Percentiles rank a stretch among this genome's conserved stretches.
These are phyloP conservation scores for Cichlasoma orientale DNA, from an alignment of 2,797 vertebrate species.

Conservation along the genomic window DNA sequence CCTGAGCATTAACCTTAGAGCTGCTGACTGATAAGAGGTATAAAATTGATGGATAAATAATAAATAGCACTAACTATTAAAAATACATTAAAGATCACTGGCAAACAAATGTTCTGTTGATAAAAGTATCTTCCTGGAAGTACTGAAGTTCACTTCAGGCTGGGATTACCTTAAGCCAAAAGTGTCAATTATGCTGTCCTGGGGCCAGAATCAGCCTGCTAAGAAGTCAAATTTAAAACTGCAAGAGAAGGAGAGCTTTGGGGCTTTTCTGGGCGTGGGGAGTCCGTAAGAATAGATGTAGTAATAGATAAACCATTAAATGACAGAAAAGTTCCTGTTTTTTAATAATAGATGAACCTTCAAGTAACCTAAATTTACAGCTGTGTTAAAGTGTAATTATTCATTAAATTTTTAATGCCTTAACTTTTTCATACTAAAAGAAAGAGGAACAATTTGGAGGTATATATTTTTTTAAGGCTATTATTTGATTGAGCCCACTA, in stretches of 20 bases:
- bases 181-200: too few species aligned
- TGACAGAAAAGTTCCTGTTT: background rate
- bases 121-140: too few species aligned
- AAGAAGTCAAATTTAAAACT: too few species aligned
- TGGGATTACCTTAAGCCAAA: too few species aligned
- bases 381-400: too few species aligned
- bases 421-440: background rate
- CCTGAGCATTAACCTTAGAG: background rate
- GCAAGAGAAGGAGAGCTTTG: background rate
- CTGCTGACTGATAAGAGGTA: background rate
- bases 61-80: background rate
- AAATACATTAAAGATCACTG: background rate
- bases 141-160: too few species aligned
- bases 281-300: background rate
- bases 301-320: background rate
- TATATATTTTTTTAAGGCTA: background rate
- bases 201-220: too few species aligned
- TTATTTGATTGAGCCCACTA: background rate
- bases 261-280: background rate
- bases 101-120: background rate
- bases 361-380: too few species aligned
- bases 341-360: too few species aligned
- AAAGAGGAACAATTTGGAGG: background rate
- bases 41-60: background rate
- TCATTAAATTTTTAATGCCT: background rate